Conservation (phyloP, 2,797 vertebrate species). For the Macrochelys suwanniensis region DNA sequence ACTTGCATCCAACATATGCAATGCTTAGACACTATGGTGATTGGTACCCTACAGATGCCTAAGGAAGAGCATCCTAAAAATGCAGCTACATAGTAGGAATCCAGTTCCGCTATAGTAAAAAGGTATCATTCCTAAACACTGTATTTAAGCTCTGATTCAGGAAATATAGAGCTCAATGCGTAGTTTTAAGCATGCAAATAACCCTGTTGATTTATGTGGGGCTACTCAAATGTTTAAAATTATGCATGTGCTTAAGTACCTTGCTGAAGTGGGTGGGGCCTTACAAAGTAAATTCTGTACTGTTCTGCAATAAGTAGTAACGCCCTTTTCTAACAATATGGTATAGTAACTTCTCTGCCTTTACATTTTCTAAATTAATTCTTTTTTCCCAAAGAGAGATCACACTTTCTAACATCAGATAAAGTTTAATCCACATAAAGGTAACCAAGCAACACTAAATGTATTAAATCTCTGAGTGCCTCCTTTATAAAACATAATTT, state of each 20-base stretch:
- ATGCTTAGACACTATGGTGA: background rate
- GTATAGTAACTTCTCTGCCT: background rate
- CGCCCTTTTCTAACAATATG: background rate
- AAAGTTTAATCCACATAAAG: background rate
- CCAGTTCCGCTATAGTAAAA: background rate
- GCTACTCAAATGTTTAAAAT: background rate
- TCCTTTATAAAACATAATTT: background rate
- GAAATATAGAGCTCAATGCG: background rate
- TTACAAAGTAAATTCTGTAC: background rate
- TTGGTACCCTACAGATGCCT: background rate
- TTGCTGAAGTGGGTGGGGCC: background rate
- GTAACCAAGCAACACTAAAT: background rate
- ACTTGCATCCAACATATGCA: background rate
- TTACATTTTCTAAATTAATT: background rate
- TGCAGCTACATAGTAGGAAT: background rate
- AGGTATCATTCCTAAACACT: background rate
- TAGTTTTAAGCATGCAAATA: background rate
- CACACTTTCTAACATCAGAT: background rate
- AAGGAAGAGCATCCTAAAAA: background rate
- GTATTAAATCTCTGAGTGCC: background rate
- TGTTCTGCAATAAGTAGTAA: background rate
- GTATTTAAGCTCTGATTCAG: background rate
- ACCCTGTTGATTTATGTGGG: background rate
- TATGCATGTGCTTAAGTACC: background rate
- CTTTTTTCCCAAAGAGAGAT: background rate